Evolutionary conservation across 23 tunicate genomes (phyloP).

Genomic region (Styela plicata): DNA sequence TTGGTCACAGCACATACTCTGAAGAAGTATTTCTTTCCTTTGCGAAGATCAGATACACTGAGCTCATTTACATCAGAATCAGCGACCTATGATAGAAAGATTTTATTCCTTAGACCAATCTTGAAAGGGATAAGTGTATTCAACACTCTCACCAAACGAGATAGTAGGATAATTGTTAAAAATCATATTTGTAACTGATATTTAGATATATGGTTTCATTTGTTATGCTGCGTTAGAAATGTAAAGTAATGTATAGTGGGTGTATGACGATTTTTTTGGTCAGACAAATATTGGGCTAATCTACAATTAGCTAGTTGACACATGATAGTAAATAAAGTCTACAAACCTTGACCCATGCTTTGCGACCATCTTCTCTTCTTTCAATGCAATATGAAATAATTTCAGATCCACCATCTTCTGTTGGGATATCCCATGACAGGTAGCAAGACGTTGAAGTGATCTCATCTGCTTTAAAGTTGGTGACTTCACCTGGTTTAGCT

Average conservation of each 20-base stretch:
- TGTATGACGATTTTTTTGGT: no score
- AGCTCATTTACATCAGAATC: constrained; percentile 28
- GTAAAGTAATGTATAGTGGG: no score
- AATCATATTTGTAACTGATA: no score
- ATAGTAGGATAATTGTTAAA: no score
- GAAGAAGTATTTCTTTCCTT: constrained; percentile 69
- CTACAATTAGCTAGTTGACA: not conserved
- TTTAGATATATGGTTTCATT: no score
- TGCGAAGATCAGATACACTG: constrained; percentile 73
- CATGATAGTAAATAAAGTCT: not conserved
- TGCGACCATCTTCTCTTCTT: constrained; percentile 65
- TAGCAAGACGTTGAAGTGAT: constrained; percentile 69
- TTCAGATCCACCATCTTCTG: constrained; percentile 78
- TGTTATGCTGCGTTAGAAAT: no score
- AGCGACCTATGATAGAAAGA: no score
- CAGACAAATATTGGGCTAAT: not conserved
- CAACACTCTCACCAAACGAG: no score
- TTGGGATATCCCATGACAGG: constrained; percentile 80
- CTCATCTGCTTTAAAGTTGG: constrained; percentile 54
- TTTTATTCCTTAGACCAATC: no score
- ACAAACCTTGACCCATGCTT: constrained; percentile 92
- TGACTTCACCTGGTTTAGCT: constrained; percentile 65
- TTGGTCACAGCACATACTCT: constrained; percentile 79
- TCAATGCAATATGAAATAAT: constrained; percentile 76
- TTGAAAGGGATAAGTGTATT: no score